phyloP scores from a whole-genome alignment of 1,140 invertebrate genomes.

The Drosophila pseudoobscura region DNA sequence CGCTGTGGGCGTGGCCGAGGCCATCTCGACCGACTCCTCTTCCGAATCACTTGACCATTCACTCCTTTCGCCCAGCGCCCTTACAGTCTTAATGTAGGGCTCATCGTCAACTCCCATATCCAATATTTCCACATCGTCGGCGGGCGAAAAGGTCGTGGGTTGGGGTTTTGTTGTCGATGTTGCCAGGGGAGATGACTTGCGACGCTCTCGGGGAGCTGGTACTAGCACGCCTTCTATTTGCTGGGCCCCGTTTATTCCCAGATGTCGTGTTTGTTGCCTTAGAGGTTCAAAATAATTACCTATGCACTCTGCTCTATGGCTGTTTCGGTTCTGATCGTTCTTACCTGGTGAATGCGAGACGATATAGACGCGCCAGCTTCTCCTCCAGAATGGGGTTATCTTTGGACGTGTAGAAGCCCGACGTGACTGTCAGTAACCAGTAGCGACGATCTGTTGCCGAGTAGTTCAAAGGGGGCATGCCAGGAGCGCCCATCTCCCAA shows the following conservation, averaged over 20 bases:
- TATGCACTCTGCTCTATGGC: neutral
- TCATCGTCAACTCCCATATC: constrained; percentile 59
- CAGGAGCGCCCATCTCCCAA: constrained; percentile 61
- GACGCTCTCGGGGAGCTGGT: constrained; percentile 64
- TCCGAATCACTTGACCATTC: constrained; percentile 68
- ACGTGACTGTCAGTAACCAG: constrained; percentile 91
- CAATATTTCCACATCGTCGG: constrained; percentile 68
- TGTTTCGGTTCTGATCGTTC: neutral
- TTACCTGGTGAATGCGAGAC: constrained; percentile 87
- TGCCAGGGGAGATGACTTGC: constrained; percentile 33
- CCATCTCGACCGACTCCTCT: constrained; percentile 29
- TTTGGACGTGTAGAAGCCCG: constrained; percentile 83
- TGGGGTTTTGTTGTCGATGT: constrained; percentile 14
- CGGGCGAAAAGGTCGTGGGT: constrained; percentile 41
- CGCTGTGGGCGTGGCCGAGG: constrained; percentile 23
- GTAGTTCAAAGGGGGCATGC: constrained; percentile 74
- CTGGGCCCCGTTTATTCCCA: constrained; percentile 85
- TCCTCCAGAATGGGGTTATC: constrained; percentile 85
- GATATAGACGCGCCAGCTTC: constrained; percentile 86
- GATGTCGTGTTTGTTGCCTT: constrained; percentile 89
- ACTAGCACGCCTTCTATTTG: constrained; percentile 66
- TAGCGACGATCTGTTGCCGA: constrained; percentile 86
- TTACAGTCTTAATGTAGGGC: constrained; percentile 57
- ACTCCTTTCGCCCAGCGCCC: constrained; percentile 42
- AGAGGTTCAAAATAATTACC: neutral